These are phyloP conservation scores for Orientallactaga bullata DNA, from an alignment of 2,113 vertebrate genomes.

Conservation along the genomic window DNA sequence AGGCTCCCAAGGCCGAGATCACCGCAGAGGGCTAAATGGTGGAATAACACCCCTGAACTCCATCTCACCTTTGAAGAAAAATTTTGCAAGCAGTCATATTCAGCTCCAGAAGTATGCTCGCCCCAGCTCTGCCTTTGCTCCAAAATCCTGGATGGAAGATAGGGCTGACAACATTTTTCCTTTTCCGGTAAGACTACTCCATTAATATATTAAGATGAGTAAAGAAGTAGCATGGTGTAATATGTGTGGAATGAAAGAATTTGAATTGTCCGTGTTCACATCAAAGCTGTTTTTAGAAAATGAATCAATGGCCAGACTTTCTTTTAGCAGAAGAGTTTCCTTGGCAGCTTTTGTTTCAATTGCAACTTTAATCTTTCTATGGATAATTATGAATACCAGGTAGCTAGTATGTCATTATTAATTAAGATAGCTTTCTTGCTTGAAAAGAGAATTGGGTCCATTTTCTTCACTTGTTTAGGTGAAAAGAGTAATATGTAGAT, in stretches of 20 bases:
- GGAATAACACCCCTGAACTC: conserved; percentile 97
- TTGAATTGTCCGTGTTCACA: neutral
- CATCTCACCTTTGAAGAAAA: conserved; percentile 98
- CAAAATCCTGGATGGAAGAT: conserved; percentile 99
- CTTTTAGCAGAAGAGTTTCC: conserved; percentile 30
- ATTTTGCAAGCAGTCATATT: conserved; percentile 98
- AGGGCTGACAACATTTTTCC: conserved; percentile 97
- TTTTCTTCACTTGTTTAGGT: conserved; percentile 36
- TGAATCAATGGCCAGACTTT: neutral
- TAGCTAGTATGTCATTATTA: conserved; percentile 66
- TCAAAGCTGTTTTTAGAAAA: conserved; percentile 44
- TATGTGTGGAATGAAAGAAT: conserved; percentile 27
- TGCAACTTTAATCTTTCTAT: conserved; percentile 37
- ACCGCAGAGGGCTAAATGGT: conserved; percentile 95
- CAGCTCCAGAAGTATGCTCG: conserved; percentile 97
- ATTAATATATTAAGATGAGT: conserved; percentile 60
- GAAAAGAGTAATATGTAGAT: conserved; percentile 25
- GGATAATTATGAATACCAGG: conserved; percentile 51
- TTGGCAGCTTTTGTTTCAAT: conserved; percentile 27
- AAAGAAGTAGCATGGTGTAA: conserved; percentile 26
- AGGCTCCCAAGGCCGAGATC: conserved; percentile 97
- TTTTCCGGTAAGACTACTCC: conserved; percentile 93
- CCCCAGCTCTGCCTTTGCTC: conserved; percentile 96
- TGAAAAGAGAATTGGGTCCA: conserved; percentile 67
- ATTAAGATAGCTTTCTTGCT: conserved; percentile 46